Conservation (phyloP, 2,888 invertebrate species). For the Drosophila neonasuta region DNA sequence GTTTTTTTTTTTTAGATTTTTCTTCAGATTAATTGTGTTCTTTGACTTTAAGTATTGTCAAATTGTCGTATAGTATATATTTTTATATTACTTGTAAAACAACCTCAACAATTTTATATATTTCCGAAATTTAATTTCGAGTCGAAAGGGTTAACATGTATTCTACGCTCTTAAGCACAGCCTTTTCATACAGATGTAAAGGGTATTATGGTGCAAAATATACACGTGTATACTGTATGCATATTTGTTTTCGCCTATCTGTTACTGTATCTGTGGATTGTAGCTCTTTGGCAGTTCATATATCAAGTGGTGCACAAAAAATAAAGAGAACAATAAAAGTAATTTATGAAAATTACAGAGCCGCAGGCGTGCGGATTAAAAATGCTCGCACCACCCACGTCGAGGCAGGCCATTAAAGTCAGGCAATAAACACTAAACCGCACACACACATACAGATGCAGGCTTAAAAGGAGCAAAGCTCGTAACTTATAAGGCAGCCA, state of each 20-base stretch:
- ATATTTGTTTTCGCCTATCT: slow-evolving; percentile 7
- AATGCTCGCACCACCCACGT: slow-evolving; percentile 44
- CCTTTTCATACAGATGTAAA: background rate
- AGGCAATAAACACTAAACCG: slow-evolving; percentile 69
- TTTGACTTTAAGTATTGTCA: too few relatives aligned
- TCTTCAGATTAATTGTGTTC: too few relatives aligned
- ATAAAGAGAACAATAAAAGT: slow-evolving; percentile 72
- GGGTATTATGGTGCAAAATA: slow-evolving; percentile 1
- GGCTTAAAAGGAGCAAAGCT: slow-evolving; percentile 17
- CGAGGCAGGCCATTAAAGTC: slow-evolving; percentile 48
- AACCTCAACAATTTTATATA: too few relatives aligned
- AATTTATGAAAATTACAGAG: slow-evolving; percentile 80
- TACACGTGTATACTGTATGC: background rate
- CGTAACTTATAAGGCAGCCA: slow-evolving; percentile 68
- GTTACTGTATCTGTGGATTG: slow-evolving; percentile 17
- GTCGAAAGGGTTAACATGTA: background rate
- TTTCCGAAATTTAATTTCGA: too few relatives aligned
- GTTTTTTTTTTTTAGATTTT: too few relatives aligned
- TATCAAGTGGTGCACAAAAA: slow-evolving; percentile 55
- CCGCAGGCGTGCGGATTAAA: slow-evolving; percentile 76
- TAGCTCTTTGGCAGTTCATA: slow-evolving; percentile 71
- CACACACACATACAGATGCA: slow-evolving; percentile 34
- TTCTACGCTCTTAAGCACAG: background rate
- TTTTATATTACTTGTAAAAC: too few relatives aligned
- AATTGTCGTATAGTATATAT: too few relatives aligned